phyloP scores from a whole-genome alignment of 2,797 vertebrate genomes.

The Caiman crocodilus region DNA sequence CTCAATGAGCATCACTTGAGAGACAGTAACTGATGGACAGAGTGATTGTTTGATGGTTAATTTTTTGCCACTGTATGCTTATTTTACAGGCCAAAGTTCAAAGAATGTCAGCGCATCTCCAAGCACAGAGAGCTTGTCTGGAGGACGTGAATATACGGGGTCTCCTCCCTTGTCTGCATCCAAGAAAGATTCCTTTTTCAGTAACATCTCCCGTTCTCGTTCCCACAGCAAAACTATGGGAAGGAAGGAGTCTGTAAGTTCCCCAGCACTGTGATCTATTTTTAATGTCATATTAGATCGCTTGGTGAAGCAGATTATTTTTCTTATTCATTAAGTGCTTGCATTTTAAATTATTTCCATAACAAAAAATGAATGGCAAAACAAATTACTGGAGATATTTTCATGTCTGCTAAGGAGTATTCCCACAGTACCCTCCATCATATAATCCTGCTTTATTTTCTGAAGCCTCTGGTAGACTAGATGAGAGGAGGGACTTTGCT shows the following conservation, averaged over 20 bases:
- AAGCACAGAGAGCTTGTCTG: slow-evolving; percentile 93
- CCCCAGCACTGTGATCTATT: neutral
- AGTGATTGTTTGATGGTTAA: neutral
- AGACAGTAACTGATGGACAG: neutral
- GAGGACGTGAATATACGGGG: slow-evolving; percentile 86
- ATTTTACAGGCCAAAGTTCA: slow-evolving; percentile 87
- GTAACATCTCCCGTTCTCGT: slow-evolving; percentile 93
- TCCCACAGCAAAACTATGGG: slow-evolving; percentile 96
- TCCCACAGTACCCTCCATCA: slow-evolving; percentile 18
- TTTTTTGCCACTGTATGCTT: slow-evolving; percentile 58
- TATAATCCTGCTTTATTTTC: neutral
- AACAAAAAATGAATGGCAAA: neutral
- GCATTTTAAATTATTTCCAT: slow-evolving; percentile 20
- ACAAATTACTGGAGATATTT: slow-evolving; percentile 16
- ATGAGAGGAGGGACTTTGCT: neutral
- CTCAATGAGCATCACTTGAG: neutral
- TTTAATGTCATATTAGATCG: neutral
- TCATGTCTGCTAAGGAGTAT: neutral
- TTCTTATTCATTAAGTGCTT: neutral
- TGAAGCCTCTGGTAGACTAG: neutral
- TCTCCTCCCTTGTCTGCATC: slow-evolving; percentile 93
- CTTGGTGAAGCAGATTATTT: neutral
- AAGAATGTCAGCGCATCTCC: slow-evolving; percentile 92
- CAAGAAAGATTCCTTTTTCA: slow-evolving; percentile 97
- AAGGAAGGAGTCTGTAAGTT: slow-evolving; percentile 92